Conservation (phyloP, 2,113 vertebrate species). For the Rallus limicola region DNA sequence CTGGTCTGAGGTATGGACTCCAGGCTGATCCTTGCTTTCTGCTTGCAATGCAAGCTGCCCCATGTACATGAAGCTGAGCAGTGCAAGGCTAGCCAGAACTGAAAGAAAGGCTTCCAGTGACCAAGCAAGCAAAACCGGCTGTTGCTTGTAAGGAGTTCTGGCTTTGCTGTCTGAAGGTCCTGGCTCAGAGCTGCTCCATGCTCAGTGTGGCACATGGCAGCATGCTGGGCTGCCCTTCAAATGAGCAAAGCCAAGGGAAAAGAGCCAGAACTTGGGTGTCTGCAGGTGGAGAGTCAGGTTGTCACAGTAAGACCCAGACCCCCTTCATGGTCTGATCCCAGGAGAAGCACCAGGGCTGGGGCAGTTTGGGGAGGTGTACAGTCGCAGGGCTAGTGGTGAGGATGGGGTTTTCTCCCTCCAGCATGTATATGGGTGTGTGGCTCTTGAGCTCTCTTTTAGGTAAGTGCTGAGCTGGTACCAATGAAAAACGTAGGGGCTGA, state of each 20-base stretch:
- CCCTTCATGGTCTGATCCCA: no score
- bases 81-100: not conserved
- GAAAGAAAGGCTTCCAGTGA: not conserved
- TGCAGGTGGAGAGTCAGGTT: not conserved
- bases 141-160: not conserved
- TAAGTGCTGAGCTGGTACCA: not conserved
- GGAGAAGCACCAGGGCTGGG: not conserved
- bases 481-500: rapidly evolving
- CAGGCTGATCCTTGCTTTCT: not conserved
- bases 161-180: not conserved
- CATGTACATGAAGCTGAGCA: rapidly evolving
- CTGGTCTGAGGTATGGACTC: not conserved
- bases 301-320: not conserved
- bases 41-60: not conserved
- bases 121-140: rapidly evolving
- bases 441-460: not conserved
- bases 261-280: not conserved
- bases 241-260: not conserved
- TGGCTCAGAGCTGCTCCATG: not conserved
- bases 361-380: not conserved
- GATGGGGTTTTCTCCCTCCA: not conserved
- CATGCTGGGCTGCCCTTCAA: not conserved
- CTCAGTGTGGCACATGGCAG: not conserved
- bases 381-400: not conserved
- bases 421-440: rapidly evolving